Percentiles rank a stretch among this genome's conserved stretches.
phyloP scores from a whole-genome alignment of 2,797 vertebrate species.

The Nyctibius grandis region DNA sequence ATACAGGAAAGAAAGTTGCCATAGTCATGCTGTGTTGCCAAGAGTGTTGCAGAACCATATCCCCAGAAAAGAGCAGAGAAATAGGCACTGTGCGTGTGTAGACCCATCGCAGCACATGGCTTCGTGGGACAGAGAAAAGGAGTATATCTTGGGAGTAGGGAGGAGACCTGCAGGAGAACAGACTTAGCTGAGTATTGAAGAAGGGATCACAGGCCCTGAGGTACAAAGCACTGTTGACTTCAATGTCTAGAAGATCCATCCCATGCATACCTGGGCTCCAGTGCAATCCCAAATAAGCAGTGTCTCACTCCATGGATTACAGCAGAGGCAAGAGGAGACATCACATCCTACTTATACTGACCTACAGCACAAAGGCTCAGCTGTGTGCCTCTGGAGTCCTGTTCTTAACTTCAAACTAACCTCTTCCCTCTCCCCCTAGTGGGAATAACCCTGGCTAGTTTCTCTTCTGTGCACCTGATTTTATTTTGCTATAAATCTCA shows the following conservation, averaged over 20 bases:
- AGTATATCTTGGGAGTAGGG: background rate
- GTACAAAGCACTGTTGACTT: background rate
- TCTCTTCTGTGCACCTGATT: background rate
- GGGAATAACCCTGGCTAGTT: background rate
- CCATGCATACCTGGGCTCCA: background rate
- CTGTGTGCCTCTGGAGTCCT: background rate
- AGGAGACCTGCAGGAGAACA: background rate
- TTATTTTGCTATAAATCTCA: background rate
- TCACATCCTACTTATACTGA: background rate
- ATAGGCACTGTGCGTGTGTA: background rate
- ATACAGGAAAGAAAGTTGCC: background rate
- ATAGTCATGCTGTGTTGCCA: background rate
- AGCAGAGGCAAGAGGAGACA: background rate
- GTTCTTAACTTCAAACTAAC: background rate
- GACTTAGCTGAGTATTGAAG: background rate
- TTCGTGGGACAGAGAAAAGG: background rate
- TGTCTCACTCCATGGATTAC: background rate
- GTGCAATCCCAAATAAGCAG: background rate
- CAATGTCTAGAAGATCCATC: background rate
- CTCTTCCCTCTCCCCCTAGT: background rate
- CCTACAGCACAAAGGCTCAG: background rate
- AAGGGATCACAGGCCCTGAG: background rate
- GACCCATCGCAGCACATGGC: fast-evolving
- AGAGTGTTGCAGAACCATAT: background rate
- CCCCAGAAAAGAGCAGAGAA: background rate